These are phyloP conservation scores for Syngnathus floridae DNA, from an alignment of 2,113 vertebrate genomes.

Conservation along the genomic window DNA sequence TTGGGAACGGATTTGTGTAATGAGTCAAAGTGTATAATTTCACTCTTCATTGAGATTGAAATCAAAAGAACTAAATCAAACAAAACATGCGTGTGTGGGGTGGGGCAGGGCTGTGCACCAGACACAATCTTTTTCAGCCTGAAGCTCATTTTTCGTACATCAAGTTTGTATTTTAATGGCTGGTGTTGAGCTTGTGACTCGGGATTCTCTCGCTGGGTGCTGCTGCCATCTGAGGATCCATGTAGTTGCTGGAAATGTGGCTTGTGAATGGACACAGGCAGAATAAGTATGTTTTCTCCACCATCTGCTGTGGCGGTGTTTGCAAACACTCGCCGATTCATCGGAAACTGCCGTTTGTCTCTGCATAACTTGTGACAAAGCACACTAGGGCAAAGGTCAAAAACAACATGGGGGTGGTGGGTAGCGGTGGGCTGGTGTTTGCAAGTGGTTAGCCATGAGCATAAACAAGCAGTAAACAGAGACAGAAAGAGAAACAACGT, in stretches of 20 bases:
- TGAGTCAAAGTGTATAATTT: conserved; percentile 45
- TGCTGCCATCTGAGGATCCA: conserved; percentile 13
- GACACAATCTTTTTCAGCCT: background rate
- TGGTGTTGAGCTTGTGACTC: conserved; percentile 12
- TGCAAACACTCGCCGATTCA: conserved; percentile 25
- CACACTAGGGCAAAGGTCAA: conserved; percentile 55
- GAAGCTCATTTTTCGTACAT: conserved; percentile 37
- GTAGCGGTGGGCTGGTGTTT: background rate
- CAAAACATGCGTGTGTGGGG: background rate
- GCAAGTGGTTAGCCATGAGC: background rate
- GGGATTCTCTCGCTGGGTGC: background rate
- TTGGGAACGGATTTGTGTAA: conserved; percentile 28
- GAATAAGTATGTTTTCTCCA: background rate
- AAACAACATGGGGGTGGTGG: conserved; percentile 19
- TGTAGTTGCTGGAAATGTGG: background rate
- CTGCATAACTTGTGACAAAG: conserved; percentile 27
- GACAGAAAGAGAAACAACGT: background rate
- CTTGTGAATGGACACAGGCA: background rate
- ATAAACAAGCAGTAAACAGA: conserved; percentile 15
- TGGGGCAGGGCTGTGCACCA: background rate
- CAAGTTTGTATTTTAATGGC: conserved; percentile 30
- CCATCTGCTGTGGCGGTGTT: conserved; percentile 27
- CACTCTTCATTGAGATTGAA: conserved; percentile 43
- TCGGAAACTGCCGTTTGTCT: conserved; percentile 36
- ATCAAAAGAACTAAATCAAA: conserved; percentile 26